Base-by-base conservation (phyloP, 1,140 invertebrate genomes). In the Heliconius congener region DNA sequence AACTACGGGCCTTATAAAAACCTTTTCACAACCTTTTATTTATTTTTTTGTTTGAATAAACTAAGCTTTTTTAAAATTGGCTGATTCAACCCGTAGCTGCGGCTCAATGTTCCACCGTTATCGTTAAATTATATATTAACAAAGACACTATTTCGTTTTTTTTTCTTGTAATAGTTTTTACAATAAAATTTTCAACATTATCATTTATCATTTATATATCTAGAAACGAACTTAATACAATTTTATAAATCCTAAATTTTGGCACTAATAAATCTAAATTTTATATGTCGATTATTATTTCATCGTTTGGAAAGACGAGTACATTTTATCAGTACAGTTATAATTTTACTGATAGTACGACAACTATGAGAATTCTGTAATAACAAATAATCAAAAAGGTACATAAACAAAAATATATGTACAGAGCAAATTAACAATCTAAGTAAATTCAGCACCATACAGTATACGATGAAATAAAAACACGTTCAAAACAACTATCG, bases 181-280 rank as follows among this genome's bases (percentile, higher is more conserved):
- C 88, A 91, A 92, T 93, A 92, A 88, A 89, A 87, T 87, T 89
- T 86, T 90, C 88, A 90, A 88, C 85, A 87, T 93, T 88, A 90
- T 86, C 73, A 18, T 83, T 82, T 74, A 86, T 89, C 85, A 92
- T 88, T 90, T 88, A 90, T 91, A 88, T 79, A 78, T 87, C 90
- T 94, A 93, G 88, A 90, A 87, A 90, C 84, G 85, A 93, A 94
- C 88, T 90, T 93, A 92, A 91, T 83, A 87, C 78, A 83, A 89
- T 88, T 87, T 92, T 92, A 89, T 90, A 91, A 90, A 87, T 83
- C 82, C 87, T 92, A 92, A 83, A 79, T 86, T 93, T 94, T 94
- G 93, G 93, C 93, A 94, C 93, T 93, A 93, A 93, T 84, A 92
- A 91, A 93, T 90, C 88, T 93, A 94, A 91, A 91, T 85, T 89